Percentiles rank a stretch among this genome's conserved stretches.
These are phyloP conservation scores for Acridotheres tristis DNA, from an alignment of 2,797 vertebrate genomes.

Conservation along the genomic window DNA sequence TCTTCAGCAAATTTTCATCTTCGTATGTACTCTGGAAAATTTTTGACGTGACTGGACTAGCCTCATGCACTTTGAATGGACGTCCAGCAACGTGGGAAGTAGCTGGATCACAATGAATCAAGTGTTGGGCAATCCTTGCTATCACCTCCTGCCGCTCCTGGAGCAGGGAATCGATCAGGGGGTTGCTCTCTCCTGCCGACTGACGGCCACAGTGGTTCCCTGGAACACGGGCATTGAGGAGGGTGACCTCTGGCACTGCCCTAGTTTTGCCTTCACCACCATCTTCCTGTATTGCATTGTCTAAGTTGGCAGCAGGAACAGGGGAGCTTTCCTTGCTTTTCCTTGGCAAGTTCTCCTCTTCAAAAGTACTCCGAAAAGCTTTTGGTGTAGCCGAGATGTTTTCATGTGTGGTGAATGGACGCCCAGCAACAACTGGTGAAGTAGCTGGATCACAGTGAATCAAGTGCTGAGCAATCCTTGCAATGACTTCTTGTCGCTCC, in stretches of 20 bases:
- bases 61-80: conserved; percentile 78
- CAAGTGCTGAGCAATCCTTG: conserved; percentile 95
- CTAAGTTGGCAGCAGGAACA: conserved; percentile 21
- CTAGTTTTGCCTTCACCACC: conserved; percentile 70
- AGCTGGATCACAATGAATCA: conserved; percentile 92
- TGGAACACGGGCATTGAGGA: conserved; percentile 65
- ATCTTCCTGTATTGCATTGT: conserved; percentile 70
- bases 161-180: conserved; percentile 92
- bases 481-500: conserved; percentile 96
- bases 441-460: conserved; percentile 93
- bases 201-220: conserved; percentile 74
- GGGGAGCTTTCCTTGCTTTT: conserved; percentile 86
- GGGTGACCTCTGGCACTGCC: conserved; percentile 79
- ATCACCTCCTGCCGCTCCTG: conserved; percentile 96
- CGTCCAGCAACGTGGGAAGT: conserved; percentile 81
- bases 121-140: conserved; percentile 93
- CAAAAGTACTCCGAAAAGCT: conserved; percentile 77
- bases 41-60: conserved; percentile 78
- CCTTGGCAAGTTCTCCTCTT: conserved; percentile 78
- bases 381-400: conserved; percentile 76
- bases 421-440: conserved; percentile 83
- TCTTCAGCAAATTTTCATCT: conserved; percentile 81
- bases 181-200: conserved; percentile 82
- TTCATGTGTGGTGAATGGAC: conserved; percentile 80
- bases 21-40: conserved; percentile 82